A percentile compares a stretch with the other conserved stretches of the same genome.
phyloP scores from a whole-genome alignment of 1,140 invertebrate genomes.

The Coboldia fuscipes region DNA sequence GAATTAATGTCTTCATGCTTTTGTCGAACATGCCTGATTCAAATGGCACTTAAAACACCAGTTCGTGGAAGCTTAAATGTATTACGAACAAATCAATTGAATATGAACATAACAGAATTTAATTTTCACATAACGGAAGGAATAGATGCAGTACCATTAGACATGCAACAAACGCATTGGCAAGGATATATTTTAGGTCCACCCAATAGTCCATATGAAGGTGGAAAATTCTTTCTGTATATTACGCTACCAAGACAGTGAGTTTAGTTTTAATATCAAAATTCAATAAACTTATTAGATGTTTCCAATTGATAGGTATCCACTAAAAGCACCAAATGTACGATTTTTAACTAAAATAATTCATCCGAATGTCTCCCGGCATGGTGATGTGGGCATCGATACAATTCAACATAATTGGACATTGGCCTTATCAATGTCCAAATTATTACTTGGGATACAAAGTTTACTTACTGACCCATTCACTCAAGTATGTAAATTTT shows the following conservation, averaged over 20 bases:
- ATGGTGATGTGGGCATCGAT: slow-evolving; percentile 91
- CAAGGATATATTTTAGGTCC: slow-evolving; percentile 79
- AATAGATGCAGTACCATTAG: slow-evolving; percentile 69
- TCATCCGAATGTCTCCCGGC: slow-evolving; percentile 85
- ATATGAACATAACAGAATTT: slow-evolving; percentile 42
- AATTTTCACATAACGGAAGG: slow-evolving; percentile 71
- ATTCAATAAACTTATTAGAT: slow-evolving; percentile 1
- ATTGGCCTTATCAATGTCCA: slow-evolving; percentile 74
- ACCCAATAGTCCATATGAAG: slow-evolving; percentile 76
- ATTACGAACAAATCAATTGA: slow-evolving; percentile 48
- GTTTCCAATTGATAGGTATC: slow-evolving; percentile 45
- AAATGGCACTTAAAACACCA: slow-evolving; percentile 42
- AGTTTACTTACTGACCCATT: slow-evolving; percentile 85
- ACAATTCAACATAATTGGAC: slow-evolving; percentile 94
- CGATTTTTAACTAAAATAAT: slow-evolving; percentile 77
- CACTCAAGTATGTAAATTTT: slow-evolving; percentile 35
- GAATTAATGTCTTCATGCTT: slow-evolving; percentile 48
- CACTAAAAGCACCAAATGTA: slow-evolving; percentile 75
- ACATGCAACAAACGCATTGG: slow-evolving; percentile 69
- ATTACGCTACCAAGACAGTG: slow-evolving; percentile 48
- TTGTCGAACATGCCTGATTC: slow-evolving; percentile 65
- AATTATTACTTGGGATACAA: slow-evolving; percentile 75
- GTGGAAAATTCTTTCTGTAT: slow-evolving; percentile 84
- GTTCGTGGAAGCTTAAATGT: slow-evolving; percentile 38
- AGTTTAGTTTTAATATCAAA: background rate